phyloP scores from a whole-genome alignment of 1,140 invertebrate genomes.

The Melipona quadrifasciata region DNA sequence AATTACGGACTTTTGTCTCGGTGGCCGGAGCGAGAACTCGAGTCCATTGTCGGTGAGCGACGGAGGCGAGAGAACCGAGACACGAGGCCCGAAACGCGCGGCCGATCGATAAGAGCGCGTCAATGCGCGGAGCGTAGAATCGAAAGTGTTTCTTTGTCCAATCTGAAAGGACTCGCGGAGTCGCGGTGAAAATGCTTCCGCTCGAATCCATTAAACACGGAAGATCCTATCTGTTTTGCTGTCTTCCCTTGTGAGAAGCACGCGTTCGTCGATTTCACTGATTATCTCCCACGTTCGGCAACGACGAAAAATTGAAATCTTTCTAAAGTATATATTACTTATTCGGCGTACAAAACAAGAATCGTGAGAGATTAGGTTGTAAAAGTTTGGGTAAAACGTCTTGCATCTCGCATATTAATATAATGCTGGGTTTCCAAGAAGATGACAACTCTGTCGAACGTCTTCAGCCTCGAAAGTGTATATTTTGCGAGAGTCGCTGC shows the following conservation, averaged over 20 bases:
- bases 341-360: neutral
- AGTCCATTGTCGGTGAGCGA: constrained; percentile 53
- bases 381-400: neutral
- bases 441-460: neutral
- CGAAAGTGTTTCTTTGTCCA: constrained; percentile 52
- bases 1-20: constrained; percentile 36
- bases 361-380: neutral
- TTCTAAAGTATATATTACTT: neutral
- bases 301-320: neutral
- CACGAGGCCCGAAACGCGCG: constrained; percentile 34
- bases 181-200: constrained; percentile 32
- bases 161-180: constrained; percentile 12
- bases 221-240: constrained; percentile 21
- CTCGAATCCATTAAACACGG: constrained; percentile 29
- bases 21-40: constrained; percentile 42
- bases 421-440: neutral
- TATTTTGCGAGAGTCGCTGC: neutral
- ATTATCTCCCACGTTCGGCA: neutral
- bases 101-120: constrained; percentile 58
- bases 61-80: constrained; percentile 52
- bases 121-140: constrained; percentile 35
- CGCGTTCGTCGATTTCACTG: neutral
- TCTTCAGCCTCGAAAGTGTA: neutral
- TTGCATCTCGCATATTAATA: neutral
- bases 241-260: constrained; percentile 5